Evolutionary conservation across 2,888 invertebrate species (phyloP).

Genomic region (Drosophila longiperda): DNA sequence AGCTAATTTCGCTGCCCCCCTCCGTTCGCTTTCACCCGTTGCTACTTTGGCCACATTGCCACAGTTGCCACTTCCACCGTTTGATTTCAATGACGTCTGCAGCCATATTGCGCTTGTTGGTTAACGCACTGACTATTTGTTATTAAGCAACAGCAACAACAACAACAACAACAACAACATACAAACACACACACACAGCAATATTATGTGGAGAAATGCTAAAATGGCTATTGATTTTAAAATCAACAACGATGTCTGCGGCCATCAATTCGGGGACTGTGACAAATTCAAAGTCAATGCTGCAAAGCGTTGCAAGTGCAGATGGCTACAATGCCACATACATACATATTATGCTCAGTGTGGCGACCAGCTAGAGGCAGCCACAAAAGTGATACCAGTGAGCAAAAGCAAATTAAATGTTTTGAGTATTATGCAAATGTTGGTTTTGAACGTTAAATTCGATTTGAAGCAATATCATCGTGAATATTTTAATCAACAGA

Average conservation of each 20-base stretch:
- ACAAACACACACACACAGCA: constrained; percentile 5
- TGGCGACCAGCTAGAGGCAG: constrained; percentile 37
- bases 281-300: constrained; percentile 61
- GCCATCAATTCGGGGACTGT: constrained; percentile 28
- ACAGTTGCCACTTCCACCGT: constrained; percentile 68
- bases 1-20: constrained; percentile 60
- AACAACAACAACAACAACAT: not conserved
- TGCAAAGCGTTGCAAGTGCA: constrained; percentile 59
- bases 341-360: constrained; percentile 21
- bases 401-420: constrained; percentile 15
- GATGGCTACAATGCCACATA: constrained; percentile 39
- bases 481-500: constrained; percentile 31
- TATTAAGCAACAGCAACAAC: constrained; percentile 38
- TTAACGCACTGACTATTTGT: constrained; percentile 43
- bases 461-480: not conserved
- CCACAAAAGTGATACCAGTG: constrained; percentile 55
- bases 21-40: constrained; percentile 16
- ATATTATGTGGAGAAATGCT: constrained; percentile 24
- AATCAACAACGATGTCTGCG: constrained; percentile 28
- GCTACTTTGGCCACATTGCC: constrained; percentile 14
- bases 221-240: constrained; percentile 67
- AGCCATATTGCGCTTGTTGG: constrained; percentile 24
- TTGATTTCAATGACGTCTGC: constrained; percentile 72
- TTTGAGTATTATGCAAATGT: constrained; percentile 39
- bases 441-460: not conserved